Base-by-base conservation (phyloP, 2,888 invertebrate species). In the Drosophila diplacantha region DNA sequence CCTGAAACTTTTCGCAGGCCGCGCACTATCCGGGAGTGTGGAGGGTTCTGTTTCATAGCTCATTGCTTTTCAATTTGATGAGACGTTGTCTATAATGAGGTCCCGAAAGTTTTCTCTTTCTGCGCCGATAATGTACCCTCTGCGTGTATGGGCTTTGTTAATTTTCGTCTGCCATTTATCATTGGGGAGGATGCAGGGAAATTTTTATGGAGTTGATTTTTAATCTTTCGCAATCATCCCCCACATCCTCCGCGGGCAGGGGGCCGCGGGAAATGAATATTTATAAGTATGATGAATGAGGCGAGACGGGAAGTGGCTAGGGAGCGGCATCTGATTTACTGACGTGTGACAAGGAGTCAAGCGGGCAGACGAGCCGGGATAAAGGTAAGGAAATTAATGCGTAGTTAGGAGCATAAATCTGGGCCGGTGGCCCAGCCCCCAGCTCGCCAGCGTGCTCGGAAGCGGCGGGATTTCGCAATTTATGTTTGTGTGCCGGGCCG, bases 21-120 rank as follows among this genome's bases (percentile, higher is more conserved):
- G 69, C 62, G 62, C 62, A 57, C 69, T 71, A 78, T 55, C 41
- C 38, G 24, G 46, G 44, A 41, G 29, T 41, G 52, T 26, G 61
- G 60, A 44, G 54, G 53, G 37, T 62, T 55, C 67, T 75, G 65
- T 86, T 85, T 85, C 82, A 86, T 85, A 86, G 85, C 85, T 86
- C 86, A 87, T 87, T 87, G 87, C 84, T 85, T 87, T 84, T 83
- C 83, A 84, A 86, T 86, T 85, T 87, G 87, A 87, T 87, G 82
- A 85, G 86, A 82, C 76, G 78, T 70, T 83, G 85, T 85, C 81
- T 85, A 75, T 85, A 86, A 85, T 85, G 85, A 86, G 83, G 75
- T 72, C 63, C 62, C 55, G 69, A 74, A 69, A 81, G 71, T 66
- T 78, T 76, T 14, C 56, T 54, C 46, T 65, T 3, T 12, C 38